Percentiles rank a stretch among this genome's conserved stretches.
These are phyloP conservation scores for Drosophila colorata DNA, from an alignment of 2,888 invertebrate species.

Conservation along the genomic window DNA sequence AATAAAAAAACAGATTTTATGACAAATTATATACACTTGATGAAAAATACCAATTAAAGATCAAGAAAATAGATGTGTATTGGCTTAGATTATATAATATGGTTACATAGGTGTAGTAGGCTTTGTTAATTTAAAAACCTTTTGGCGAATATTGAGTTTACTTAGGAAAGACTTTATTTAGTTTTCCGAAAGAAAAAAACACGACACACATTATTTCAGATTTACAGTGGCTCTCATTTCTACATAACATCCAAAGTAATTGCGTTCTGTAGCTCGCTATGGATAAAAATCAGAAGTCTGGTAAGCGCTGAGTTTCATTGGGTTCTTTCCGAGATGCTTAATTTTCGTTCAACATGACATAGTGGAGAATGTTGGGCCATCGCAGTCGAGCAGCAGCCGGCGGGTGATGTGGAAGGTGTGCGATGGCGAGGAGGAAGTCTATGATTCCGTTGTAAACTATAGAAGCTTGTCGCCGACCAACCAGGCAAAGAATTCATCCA, in stretches of 20 bases:
- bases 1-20: constrained; percentile 56
- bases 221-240: constrained; percentile 25
- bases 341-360: background rate
- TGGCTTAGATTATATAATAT: background rate
- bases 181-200: constrained; percentile 8
- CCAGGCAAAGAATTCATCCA: background rate
- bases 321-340: background rate
- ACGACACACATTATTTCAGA: constrained; percentile 24
- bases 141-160: background rate
- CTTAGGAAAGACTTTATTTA: constrained; percentile 2
- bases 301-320: constrained; percentile 26
- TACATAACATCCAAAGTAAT: constrained; percentile 23
- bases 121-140: constrained; percentile 7
- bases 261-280: constrained; percentile 29
- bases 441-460: constrained; percentile 65
- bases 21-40: constrained; percentile 68
- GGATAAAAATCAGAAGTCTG: constrained; percentile 60
- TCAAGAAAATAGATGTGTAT: constrained; percentile 23
- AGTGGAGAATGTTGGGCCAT: constrained; percentile 46
- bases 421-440: constrained; percentile 60
- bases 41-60: constrained; percentile 65
- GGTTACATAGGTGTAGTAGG: constrained; percentile 23
- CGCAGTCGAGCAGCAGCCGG: constrained; percentile 57
- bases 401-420: constrained; percentile 61
- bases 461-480: constrained; percentile 17